Evolutionary conservation across 2,888 invertebrate genomes (phyloP).

Genomic region (Meandrusa payeni): DNA sequence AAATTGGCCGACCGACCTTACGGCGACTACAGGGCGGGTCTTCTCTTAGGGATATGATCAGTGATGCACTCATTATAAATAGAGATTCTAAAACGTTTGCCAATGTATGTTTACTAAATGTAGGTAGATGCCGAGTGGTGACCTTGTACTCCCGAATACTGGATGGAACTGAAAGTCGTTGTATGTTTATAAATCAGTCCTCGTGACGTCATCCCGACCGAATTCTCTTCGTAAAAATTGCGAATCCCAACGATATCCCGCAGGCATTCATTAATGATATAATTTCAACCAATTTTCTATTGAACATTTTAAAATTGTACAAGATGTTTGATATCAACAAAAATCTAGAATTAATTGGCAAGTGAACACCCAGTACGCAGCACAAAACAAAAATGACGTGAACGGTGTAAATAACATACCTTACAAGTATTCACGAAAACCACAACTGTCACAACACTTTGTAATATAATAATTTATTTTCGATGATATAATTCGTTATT

Average conservation of each 20-base stretch:
- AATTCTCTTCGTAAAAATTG: constrained; percentile 53
- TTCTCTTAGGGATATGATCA: constrained; percentile 44
- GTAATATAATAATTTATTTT: constrained; percentile 28
- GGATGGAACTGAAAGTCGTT: constrained; percentile 64
- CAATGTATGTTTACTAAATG: constrained; percentile 65
- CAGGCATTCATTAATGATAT: constrained; percentile 29
- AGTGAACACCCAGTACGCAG: constrained; percentile 53
- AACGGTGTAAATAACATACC: constrained; percentile 64
- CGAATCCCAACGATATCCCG: constrained; percentile 31
- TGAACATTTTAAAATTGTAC: neutral
- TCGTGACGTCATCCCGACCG: constrained; percentile 72
- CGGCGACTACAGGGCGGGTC: constrained; percentile 58
- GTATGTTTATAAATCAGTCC: constrained; percentile 72
- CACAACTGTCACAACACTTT: constrained; percentile 37
- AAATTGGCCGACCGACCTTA: constrained; percentile 34
- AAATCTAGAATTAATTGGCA: constrained; percentile 37
- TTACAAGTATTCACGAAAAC: constrained; percentile 43
- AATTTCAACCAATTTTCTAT: too few relatives aligned
- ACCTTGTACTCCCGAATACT: constrained; percentile 68
- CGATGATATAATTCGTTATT: constrained; percentile 35
- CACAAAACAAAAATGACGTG: constrained; percentile 53
- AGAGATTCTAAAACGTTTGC: constrained; percentile 59
- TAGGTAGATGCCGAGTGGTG: constrained; percentile 56
- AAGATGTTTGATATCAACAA: neutral
- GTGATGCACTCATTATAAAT: constrained; percentile 61